A percentile compares a stretch with the other conserved stretches of the same genome.
phyloP scores from a whole-genome alignment of 2,888 invertebrate genomes.

The Herminia tarsipennalis region DNA sequence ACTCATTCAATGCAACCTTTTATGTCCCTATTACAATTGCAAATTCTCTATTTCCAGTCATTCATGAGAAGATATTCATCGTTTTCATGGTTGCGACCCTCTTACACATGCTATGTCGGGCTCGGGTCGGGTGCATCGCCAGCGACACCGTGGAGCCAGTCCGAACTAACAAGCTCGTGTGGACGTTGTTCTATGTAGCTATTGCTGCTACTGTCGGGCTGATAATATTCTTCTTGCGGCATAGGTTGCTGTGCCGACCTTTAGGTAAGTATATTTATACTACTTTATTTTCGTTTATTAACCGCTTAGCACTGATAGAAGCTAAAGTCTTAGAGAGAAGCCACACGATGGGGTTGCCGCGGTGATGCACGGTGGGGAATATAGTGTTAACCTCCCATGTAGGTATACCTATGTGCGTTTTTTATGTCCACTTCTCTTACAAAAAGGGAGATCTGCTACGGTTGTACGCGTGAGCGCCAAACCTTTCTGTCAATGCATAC shows the following conservation, averaged over 20 bases:
- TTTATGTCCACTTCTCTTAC: no score
- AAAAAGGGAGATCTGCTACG: no score
- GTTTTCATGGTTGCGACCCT: constrained; percentile 94
- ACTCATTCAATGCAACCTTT: no score
- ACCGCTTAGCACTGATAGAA: no score
- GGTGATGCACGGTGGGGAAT: no score
- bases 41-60: constrained; percentile 86
- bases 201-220: constrained; percentile 93
- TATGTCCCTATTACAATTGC: background rate
- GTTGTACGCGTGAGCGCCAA: no score
- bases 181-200: constrained; percentile 90
- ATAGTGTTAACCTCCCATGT: no score
- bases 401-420: no score
- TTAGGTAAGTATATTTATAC: constrained; percentile 88
- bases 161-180: constrained; percentile 88
- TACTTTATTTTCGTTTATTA: no score
- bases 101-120: constrained; percentile 90
- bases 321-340: no score
- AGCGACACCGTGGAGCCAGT: constrained; percentile 80
- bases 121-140: constrained; percentile 74
- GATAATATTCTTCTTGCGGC: constrained; percentile 94
- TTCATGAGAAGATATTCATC: constrained; percentile 96
- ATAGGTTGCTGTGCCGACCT: constrained; percentile 95
- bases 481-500: no score
- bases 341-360: no score